These are phyloP conservation scores for Mus caroli DNA, from an alignment of 2,797 vertebrate species.

Conservation along the genomic window DNA sequence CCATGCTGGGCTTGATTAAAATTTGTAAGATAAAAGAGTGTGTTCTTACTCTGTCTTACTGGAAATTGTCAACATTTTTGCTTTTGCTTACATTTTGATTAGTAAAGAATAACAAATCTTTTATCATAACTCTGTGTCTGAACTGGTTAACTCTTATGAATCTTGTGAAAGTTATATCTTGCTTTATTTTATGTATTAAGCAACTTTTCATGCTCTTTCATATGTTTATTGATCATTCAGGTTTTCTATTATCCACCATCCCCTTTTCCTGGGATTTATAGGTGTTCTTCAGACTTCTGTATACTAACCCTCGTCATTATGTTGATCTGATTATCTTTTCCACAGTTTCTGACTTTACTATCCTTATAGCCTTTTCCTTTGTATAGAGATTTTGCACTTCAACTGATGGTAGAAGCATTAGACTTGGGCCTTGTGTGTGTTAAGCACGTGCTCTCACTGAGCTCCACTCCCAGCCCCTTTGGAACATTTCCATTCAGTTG, in stretches of 20 bases:
- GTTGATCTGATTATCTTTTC: conserved; percentile 10
- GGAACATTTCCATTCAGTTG: neutral
- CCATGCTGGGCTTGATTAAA: neutral
- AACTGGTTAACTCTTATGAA: conserved; percentile 24
- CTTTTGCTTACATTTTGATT: conserved; percentile 46
- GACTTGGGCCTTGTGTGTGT: neutral
- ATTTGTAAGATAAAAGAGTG: conserved; percentile 26
- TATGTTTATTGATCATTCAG: conserved; percentile 18
- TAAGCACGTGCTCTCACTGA: neutral
- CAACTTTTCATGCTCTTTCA: conserved; percentile 16
- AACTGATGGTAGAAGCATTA: neutral
- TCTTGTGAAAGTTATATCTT: neutral
- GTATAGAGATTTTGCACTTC: neutral
- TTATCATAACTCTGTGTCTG: neutral
- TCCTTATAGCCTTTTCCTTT: neutral
- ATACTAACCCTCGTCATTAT: neutral
- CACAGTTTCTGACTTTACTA: conserved; percentile 27
- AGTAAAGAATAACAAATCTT: conserved; percentile 1
- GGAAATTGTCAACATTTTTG: conserved; percentile 17
- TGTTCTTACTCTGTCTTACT: conserved; percentile 28
- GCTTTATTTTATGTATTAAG: conserved; percentile 52
- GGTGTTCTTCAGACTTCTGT: conserved; percentile 29
- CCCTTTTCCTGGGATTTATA: conserved; percentile 12
- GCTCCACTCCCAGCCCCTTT: neutral
- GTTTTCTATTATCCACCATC: neutral